A percentile compares a stretch with the other conserved stretches of the same genome.
Evolutionary conservation across 2,888 invertebrate species (phyloP).

Genomic region (Galeruca laticollis): DNA sequence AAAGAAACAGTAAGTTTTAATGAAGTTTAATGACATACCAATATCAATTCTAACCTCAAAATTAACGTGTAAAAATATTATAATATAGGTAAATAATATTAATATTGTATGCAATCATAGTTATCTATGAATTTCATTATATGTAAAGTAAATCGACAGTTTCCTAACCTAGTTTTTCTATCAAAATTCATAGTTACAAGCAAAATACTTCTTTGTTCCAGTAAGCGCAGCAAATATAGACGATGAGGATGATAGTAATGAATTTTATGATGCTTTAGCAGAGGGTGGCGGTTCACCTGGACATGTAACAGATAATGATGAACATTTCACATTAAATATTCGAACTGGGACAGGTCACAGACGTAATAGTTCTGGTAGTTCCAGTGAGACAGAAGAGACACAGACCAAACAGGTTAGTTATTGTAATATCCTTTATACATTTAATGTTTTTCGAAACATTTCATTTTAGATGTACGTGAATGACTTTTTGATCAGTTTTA

Average conservation of each 20-base stretch:
- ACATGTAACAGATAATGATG: slow-evolving; percentile 62
- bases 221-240: slow-evolving; percentile 73
- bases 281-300: slow-evolving; percentile 65
- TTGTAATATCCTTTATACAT: no score
- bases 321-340: slow-evolving; percentile 76
- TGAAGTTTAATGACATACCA: not conserved
- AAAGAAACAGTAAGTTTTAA: slow-evolving; percentile 1
- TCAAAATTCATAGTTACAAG: not conserved
- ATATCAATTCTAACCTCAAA: slow-evolving; percentile 2
- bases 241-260: slow-evolving; percentile 83
- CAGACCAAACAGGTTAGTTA: slow-evolving; percentile 64
- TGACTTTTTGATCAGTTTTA: no score
- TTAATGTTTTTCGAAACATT: no score
- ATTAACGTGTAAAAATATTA: no score
- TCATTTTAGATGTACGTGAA: no score
- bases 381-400: slow-evolving; percentile 69
- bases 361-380: slow-evolving; percentile 67
- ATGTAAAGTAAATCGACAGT: not conserved
- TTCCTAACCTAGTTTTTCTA: not conserved
- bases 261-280: slow-evolving; percentile 75
- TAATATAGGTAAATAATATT: no score
- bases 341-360: slow-evolving; percentile 64
- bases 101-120: no score
- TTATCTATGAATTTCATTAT: not conserved
- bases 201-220: slow-evolving; percentile 38